Conservation (phyloP, 1,140 invertebrate genomes). For the Meloidogyne chitwoodi region DNA sequence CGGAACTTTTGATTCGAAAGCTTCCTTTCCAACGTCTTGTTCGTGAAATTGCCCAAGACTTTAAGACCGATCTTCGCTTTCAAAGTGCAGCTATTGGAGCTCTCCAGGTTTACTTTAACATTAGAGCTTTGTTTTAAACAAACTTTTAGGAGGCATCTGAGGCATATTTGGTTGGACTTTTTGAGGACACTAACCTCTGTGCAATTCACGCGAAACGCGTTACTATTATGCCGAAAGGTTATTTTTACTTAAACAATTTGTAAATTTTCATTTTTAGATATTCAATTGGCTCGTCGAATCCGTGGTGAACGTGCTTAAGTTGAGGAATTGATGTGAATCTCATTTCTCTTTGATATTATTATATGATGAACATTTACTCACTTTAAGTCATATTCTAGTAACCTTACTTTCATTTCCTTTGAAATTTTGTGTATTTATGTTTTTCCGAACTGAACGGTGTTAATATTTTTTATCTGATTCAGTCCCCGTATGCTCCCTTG, state of each 20-base stretch:
- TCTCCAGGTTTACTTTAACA: slow-evolving; percentile 61
- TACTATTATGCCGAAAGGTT: slow-evolving; percentile 82
- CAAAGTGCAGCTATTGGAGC: slow-evolving; percentile 67
- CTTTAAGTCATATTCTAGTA: too few relatives aligned
- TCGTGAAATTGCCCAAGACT: slow-evolving; percentile 77
- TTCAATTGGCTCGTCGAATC: slow-evolving; percentile 20
- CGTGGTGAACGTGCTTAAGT: slow-evolving; percentile 19
- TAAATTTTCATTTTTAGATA: neutral
- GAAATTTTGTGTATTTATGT: too few relatives aligned
- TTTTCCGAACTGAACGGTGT: too few relatives aligned
- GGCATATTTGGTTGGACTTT: slow-evolving; percentile 80
- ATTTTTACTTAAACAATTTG: neutral
- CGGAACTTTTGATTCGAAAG: slow-evolving; percentile 70
- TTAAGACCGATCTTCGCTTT: slow-evolving; percentile 74
- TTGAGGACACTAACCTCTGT: slow-evolving; percentile 86
- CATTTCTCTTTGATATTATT: neutral
- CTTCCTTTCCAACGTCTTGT: slow-evolving; percentile 64
- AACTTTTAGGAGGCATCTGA: slow-evolving; percentile 73
- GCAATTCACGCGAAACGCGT: slow-evolving; percentile 89
- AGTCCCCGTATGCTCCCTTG: too few relatives aligned
- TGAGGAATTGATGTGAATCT: neutral
- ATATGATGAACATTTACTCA: neutral
- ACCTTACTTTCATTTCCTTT: too few relatives aligned
- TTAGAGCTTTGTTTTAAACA: neutral
- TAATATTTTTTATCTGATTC: too few relatives aligned